Conservation (phyloP, 2,113 vertebrate species). For the Oenanthe melanoleuca region DNA sequence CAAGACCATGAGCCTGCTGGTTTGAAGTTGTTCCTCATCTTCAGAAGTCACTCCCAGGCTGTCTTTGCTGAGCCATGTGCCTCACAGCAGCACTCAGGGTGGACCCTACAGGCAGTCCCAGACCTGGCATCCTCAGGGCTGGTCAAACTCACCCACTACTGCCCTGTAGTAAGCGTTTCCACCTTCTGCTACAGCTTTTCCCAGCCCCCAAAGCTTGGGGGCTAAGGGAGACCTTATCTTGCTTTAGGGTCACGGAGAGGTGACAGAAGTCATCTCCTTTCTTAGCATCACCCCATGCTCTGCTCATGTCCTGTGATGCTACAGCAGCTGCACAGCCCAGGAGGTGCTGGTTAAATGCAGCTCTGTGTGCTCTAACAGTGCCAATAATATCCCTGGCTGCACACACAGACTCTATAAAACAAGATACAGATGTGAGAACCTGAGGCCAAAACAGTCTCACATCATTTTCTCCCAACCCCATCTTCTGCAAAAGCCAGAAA, state of each 20-base stretch:
- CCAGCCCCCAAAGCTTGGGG: neutral
- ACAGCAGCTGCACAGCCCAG: neutral
- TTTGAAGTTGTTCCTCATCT: neutral
- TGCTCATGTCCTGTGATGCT: fast-evolving
- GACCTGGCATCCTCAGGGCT: neutral
- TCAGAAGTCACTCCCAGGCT: neutral
- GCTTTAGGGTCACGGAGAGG: fast-evolving
- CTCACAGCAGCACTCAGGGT: fast-evolving
- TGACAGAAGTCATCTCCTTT: neutral
- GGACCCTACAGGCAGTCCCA: neutral
- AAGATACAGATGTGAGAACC: neutral
- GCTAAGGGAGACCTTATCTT: neutral
- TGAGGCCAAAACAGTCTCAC: neutral
- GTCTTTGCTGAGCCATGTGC: neutral
- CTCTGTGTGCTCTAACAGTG: neutral
- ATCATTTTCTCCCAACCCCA: neutral
- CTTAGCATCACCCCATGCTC: neutral
- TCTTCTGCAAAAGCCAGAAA: neutral
- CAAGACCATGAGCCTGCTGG: neutral
- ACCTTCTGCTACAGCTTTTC: neutral
- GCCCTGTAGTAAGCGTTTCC: fast-evolving
- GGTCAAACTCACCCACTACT: neutral
- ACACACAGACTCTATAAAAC: neutral
- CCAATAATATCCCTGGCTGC: fast-evolving
- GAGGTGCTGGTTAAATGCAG: neutral